These are phyloP conservation scores for Pelecanus crispus DNA, from an alignment of 2,113 vertebrate genomes.

Conservation along the genomic window DNA sequence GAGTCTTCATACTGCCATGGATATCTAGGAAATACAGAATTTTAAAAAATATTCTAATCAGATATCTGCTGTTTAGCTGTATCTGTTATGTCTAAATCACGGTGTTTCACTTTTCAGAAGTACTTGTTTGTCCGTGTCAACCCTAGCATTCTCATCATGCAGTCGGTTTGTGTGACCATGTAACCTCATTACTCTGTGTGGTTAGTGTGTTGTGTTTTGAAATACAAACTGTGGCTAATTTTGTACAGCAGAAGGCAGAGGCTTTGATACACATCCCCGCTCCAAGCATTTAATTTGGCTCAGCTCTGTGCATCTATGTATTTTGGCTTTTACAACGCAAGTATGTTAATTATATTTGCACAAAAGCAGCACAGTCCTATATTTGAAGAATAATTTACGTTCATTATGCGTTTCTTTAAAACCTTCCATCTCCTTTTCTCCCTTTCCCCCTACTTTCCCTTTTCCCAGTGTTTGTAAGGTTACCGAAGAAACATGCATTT, in stretches of 20 bases:
- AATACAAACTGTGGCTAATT: neutral
- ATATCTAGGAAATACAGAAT: neutral
- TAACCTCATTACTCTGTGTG: neutral
- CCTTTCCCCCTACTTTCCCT: neutral
- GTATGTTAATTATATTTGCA: neutral
- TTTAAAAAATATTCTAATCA: neutral
- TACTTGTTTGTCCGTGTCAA: neutral
- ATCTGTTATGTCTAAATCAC: neutral
- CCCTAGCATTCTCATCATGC: neutral
- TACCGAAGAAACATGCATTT: constrained; percentile 61
- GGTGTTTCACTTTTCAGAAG: neutral
- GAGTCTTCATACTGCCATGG: neutral
- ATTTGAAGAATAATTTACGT: constrained; percentile 3
- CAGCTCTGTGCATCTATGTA: neutral
- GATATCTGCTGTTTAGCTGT: constrained; percentile 27
- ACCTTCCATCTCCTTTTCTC: constrained; percentile 40
- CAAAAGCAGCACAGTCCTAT: neutral
- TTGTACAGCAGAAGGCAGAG: neutral
- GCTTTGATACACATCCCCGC: neutral
- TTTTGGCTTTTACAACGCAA: neutral
- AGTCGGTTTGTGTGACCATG: neutral
- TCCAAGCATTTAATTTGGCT: constrained; percentile 40
- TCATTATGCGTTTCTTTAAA: constrained; percentile 42
- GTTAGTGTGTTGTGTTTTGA: neutral
- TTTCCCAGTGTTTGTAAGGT: constrained; percentile 60